Evolutionary conservation across 2,797 vertebrate species (phyloP).

Genomic region (Rousettus madagascariensis): DNA sequence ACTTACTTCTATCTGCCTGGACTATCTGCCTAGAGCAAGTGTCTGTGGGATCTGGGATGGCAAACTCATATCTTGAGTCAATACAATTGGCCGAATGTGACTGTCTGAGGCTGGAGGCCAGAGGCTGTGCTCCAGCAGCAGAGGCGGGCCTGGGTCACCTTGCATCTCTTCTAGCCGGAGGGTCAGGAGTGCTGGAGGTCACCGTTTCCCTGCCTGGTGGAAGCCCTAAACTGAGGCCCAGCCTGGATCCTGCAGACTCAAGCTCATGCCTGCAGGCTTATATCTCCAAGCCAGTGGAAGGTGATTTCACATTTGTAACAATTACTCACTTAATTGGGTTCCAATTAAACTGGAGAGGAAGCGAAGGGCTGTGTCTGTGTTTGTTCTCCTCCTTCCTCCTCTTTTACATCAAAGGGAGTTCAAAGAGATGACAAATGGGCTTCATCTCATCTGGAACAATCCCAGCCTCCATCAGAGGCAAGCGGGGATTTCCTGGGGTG

Average conservation of each 20-base stretch:
- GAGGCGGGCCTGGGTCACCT: fast-evolving
- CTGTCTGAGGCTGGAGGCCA: neutral
- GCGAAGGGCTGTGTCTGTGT: slow-evolving; percentile 56
- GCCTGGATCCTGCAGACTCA: neutral
- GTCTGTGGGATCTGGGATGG: neutral
- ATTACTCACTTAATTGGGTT: slow-evolving; percentile 87
- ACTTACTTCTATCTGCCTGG: neutral
- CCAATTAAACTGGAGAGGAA: slow-evolving; percentile 82
- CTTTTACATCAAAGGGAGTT: neutral
- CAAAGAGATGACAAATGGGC: neutral
- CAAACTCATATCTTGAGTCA: neutral
- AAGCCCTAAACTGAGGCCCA: neutral
- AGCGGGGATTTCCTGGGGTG: neutral
- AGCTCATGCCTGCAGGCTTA: neutral
- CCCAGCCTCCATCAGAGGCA: neutral
- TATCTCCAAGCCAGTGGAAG: slow-evolving; percentile 34
- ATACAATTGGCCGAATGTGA: neutral
- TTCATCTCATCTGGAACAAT: neutral
- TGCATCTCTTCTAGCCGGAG: fast-evolving
- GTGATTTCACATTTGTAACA: slow-evolving; percentile 84
- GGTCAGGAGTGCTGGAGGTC: neutral
- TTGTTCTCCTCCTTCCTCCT: slow-evolving; percentile 27
- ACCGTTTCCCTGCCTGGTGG: fast-evolving
- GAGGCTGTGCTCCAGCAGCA: neutral
- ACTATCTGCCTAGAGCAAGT: too few relatives aligned